These are phyloP conservation scores for Drosophila tanythrix DNA, from an alignment of 2,888 invertebrate genomes.

Conservation along the genomic window DNA sequence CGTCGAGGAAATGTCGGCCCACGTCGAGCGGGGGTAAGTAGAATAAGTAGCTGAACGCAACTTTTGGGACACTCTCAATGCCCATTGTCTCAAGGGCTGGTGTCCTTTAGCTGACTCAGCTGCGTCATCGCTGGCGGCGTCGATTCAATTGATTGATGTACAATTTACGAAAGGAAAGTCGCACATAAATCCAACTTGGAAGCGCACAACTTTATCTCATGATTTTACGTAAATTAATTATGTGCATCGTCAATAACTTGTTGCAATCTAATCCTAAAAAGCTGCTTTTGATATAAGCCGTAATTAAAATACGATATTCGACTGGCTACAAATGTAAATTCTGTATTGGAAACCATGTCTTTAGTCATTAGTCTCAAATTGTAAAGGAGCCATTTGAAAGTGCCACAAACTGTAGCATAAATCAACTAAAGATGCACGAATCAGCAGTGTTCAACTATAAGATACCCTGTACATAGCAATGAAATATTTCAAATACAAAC, in stretches of 20 bases:
- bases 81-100: constrained; percentile 57
- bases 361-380: constrained; percentile 23
- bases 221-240: constrained; percentile 61
- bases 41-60: constrained; percentile 21
- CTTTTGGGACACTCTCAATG: constrained; percentile 34
- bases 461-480: not conserved
- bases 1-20: constrained; percentile 87
- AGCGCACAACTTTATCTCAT: constrained; percentile 59
- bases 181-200: constrained; percentile 19
- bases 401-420: constrained; percentile 18
- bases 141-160: constrained; percentile 19
- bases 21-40: constrained; percentile 85
- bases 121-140: constrained; percentile 32
- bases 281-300: constrained; percentile 6
- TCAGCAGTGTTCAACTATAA: not conserved
- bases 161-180: not conserved
- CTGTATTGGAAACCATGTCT: not conserved
- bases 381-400: constrained; percentile 11
- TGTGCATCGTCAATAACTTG: constrained; percentile 38
- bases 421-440: not conserved
- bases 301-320: constrained; percentile 30
- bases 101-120: constrained; percentile 8
- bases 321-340: constrained; percentile 29
- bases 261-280: constrained; percentile 5
- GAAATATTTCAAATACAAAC: not conserved